Evolutionary conservation across 1,140 invertebrate species (phyloP), one percentile per base, ranked within the genome.

Genomic region (Trypoxylus dichotomus): DNA sequence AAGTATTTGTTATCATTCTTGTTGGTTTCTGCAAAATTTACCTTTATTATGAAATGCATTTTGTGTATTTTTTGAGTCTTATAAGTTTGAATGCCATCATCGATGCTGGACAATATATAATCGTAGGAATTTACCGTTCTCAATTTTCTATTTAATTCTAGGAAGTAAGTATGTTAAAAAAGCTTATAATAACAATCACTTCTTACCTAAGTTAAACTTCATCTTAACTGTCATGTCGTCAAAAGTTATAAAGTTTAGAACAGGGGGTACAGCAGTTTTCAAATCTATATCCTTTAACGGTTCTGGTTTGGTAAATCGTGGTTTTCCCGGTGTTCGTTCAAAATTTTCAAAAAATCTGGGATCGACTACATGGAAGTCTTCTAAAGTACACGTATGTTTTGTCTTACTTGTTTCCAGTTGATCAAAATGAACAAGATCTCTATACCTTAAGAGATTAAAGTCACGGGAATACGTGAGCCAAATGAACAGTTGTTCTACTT

Each of bases 401-500:
- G 74, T 47, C 29, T 74, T 74, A 75, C 47, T 54, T 24, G 32
- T 47, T 3, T 75, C 74, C 43, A 42, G 24, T 19, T 32, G 72
- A 24, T 74, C 72, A 25, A 74, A 74, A 74, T 74, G 32, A 43
- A 74, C 41, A 47, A 75, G 74, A 47, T 75, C 74, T 42, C 41
- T 75, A 54, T 75, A 75, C 43, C 43, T 41, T 42, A 54, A 24
- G 8, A 75, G 47, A 19, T 72, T 73, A 27, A 78, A 76, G n/a
- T 75, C 68, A 11, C 27, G 63, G 21, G 78, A 72, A 29, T 79
- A 77, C 2, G 78, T 43, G 32, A 84, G 82, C 79, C 79, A 82
- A 42, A 79, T 77, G 74, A 82, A 83, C 19, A 84, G 73, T 74
- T 83, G 77, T 60, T 85, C 83, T 7, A 85, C 83, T 79, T 85